Conservation (phyloP, 2,113 vertebrate species). For the Thunnus thynnus region DNA sequence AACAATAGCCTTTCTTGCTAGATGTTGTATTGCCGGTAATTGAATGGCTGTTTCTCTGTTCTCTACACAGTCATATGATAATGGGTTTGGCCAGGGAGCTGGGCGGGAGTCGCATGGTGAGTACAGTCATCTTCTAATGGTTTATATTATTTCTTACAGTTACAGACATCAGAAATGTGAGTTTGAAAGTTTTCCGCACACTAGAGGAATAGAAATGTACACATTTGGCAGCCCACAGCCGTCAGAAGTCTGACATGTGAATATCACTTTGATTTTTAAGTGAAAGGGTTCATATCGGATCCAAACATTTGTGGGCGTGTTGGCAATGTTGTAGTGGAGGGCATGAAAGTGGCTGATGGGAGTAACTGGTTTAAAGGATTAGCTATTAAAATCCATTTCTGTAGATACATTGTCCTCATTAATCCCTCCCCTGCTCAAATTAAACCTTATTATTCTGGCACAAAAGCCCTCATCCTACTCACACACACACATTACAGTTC, state of each 20-base stretch:
- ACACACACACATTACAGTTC: not conserved
- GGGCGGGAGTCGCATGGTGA: conserved; percentile 98
- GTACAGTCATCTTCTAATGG: conserved; percentile 55
- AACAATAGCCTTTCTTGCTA: not conserved
- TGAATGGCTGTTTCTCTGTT: conserved; percentile 35
- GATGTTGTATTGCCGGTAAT: conserved; percentile 9
- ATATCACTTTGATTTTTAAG: not conserved
- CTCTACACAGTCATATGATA: conserved; percentile 94
- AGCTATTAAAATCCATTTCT: conserved; percentile 57
- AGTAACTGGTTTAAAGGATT: conserved; percentile 77
- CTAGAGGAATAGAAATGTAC: not conserved
- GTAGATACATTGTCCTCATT: conserved; percentile 60
- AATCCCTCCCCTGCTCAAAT: conserved; percentile 54
- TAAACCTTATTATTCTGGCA: conserved; percentile 56
- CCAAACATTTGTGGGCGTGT: conserved; percentile 12
- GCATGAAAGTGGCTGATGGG: conserved; percentile 51
- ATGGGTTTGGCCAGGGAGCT: conserved; percentile 94
- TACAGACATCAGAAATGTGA: not conserved
- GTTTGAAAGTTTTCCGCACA: not conserved
- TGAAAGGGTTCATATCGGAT: not conserved
- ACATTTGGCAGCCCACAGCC: not conserved
- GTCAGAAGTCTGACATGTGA: not conserved
- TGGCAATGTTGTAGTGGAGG: conserved; percentile 1
- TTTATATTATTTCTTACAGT: not conserved
- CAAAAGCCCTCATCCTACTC: conserved; percentile 33